Base-by-base conservation (phyloP, 2,888 invertebrate genomes). In the Hirtodrosophila cameraria region DNA sequence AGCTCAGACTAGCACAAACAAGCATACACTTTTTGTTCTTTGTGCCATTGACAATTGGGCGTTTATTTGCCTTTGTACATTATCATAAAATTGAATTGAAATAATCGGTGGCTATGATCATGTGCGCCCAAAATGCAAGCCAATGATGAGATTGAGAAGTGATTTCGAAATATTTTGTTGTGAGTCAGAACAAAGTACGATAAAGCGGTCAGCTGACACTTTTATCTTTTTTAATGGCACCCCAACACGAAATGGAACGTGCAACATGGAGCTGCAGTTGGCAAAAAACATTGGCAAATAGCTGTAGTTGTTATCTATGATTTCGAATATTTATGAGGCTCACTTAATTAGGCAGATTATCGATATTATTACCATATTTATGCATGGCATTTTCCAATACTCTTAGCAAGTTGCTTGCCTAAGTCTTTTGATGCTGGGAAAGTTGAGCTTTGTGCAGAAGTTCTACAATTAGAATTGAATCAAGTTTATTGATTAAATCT, bases 221-320 rank as follows among this genome's bases (percentile, higher is more conserved):
- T 2, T 8, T 46, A 68, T 80, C 18, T 20, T 2, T 8, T 46
- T 71, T 80, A 80, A 80, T 86, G 62, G 69, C 76, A 55, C 39
- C 66, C 27, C 86, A 80, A 58, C 80, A 80, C 80, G 80, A 69
- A 77, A 67, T 64, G 57, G 61, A 77, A 77, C 85, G 78, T 77
- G 82, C 74, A 78, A 61, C 79, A 42, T 62, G 55, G 18, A 50
- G 35, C 7, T 12, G 30, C n/a, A n/a, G n/a, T n/a, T 6, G 16
- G 28, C 9, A 43, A 39, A 48, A 43, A 39, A 48, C 20, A 48
- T 55, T 61, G 58, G 52, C 50, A 39, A 65, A 52, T 46, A 55
- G 35, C 53, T 53, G 48, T 30, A 42, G 41, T 62, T 58, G 73
- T 79, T 79, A 83, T 82, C 83, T 75, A 45, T 55, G 83, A 85